Percentiles rank a stretch among this genome's conserved stretches.
Evolutionary conservation across 2,888 invertebrate genomes (phyloP).

Genomic region (Odontocerum albicorne): DNA sequence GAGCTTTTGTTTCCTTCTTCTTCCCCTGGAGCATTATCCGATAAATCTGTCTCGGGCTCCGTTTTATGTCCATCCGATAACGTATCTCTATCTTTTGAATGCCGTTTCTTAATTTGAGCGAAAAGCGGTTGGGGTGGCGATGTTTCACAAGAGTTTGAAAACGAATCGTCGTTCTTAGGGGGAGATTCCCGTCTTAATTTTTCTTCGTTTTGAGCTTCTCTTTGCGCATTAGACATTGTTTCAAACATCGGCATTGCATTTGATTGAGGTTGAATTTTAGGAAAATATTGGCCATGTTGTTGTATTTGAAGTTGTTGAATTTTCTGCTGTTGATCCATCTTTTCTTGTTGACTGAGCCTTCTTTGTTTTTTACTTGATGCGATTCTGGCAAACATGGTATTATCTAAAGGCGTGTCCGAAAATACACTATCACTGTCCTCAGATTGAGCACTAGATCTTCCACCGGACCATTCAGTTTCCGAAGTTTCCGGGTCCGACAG

Average conservation of each 20-base stretch:
- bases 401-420: conserved; percentile 68
- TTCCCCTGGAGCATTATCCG: conserved; percentile 61
- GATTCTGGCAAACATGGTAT: conserved; percentile 66
- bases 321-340: conserved; percentile 54
- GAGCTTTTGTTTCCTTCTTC: conserved; percentile 62
- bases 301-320: conserved; percentile 51
- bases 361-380: conserved; percentile 51
- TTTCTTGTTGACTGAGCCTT: conserved; percentile 55
- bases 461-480: conserved; percentile 69
- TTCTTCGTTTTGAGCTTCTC: conserved; percentile 10
- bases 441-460: conserved; percentile 67
- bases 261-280: conserved; percentile 43
- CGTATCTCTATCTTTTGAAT: conserved; percentile 52
- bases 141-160: conserved; percentile 37
- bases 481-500: conserved; percentile 77
- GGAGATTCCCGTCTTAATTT: conserved; percentile 36
- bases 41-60: conserved; percentile 61
- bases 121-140: conserved; percentile 47
- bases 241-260: conserved; percentile 39
- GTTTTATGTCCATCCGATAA: conserved; percentile 56
- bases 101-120: conserved; percentile 55
- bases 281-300: conserved; percentile 49
- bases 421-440: conserved; percentile 76
- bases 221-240: conserved; percentile 37
- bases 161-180: conserved; percentile 34